Base-by-base conservation (phyloP, 2,888 invertebrate genomes). In the Pterostichus niger region DNA sequence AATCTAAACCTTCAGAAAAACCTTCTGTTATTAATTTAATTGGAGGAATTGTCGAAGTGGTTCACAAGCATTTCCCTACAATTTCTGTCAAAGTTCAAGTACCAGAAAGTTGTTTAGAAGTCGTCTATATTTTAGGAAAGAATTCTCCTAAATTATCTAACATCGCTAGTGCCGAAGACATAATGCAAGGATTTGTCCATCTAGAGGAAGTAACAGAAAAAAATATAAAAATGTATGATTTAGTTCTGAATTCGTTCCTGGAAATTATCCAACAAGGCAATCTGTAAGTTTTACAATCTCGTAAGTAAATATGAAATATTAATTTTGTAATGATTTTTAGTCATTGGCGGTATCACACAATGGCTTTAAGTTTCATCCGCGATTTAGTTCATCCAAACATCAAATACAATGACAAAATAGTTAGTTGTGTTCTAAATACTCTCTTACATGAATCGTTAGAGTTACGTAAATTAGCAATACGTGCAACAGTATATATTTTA, bases 1-100 rank as follows among this genome's bases (percentile, higher is more conserved):
- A 92, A 83, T 94, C 96, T 0, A 94, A 94, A 84, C 94, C 96
- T 71, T 96, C 96, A 2, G 98, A 98, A 88, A 97, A 98, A 88
- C 94, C 94, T 0, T 95, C 95, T 56, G 94, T 97, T 77, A 93
- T 96, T 86, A 93, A 92, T 86, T 86, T 94, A 84, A 93, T 94
- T 84, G 92, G 93, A 85, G 89, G 89, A 0, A 89, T 94, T 78
- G 89, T 91, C 56, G 93, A 93, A 2, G 87, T 90, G 0, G 89
- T 94, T 0, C 92, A 92, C 82, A 92, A 93, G 35, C 90, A 91
- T 85, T 94, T 94, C 87, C 93, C 93, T 0, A 93, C 94, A 0
- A 92, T 93, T 13, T 92, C 93, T 80, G 93, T 95, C 0, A 91
- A 91, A 2, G 88, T 93, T 0, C 89, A 91, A 15, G 90, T 95